Base-by-base conservation (phyloP, 1,140 invertebrate genomes). In the Medauroidea extradentata region DNA sequence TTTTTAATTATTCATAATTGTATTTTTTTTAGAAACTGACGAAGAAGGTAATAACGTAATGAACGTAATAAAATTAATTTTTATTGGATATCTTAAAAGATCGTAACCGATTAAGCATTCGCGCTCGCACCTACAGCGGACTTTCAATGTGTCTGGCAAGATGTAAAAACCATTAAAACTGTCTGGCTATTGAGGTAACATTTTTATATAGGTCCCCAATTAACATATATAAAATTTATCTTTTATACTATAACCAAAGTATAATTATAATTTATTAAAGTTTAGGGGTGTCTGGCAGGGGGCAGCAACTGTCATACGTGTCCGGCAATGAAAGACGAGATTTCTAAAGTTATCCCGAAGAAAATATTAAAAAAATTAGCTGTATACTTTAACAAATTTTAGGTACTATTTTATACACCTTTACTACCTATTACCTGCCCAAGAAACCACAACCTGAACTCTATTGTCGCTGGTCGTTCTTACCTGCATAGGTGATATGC, bases 201-300 rank as follows among this genome's bases (percentile, higher is more conserved):
- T 61, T 25, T n/a, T 63, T 61, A 52, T 25, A 57, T 34, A 34
- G 29, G 23, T 41, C 18, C 52, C 56, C 29, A 53, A 64, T 29
- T 58, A 63, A 53, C 42, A 63, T 61, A 57, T 58, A 58, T 54
- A 64, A 64, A 64, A 54, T 59, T 64, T 43, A 66, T 48, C 16
- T 66, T 65, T 66, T 62, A 62, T 34, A 34, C 4, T 66, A 52
- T 66, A 63, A 62, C 56, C 53, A 51, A 62, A 64, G 60, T 65
- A 62, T 0, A 65, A 57, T 64, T 65, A 60, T 34, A 59, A 56
- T 54, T 61, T 59, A 48, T 59, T 55, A 43, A 44, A 64, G 43
- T 49, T 64, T 64, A 65, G 41, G 59, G 58, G 51, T 65, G 25
- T 65, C 62, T 42, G 63, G 53, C 53, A 48, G 29, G 24, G 50